These are phyloP conservation scores for Peromyscus nudipes DNA, from an alignment of 2,797 vertebrate species.

Conservation along the genomic window DNA sequence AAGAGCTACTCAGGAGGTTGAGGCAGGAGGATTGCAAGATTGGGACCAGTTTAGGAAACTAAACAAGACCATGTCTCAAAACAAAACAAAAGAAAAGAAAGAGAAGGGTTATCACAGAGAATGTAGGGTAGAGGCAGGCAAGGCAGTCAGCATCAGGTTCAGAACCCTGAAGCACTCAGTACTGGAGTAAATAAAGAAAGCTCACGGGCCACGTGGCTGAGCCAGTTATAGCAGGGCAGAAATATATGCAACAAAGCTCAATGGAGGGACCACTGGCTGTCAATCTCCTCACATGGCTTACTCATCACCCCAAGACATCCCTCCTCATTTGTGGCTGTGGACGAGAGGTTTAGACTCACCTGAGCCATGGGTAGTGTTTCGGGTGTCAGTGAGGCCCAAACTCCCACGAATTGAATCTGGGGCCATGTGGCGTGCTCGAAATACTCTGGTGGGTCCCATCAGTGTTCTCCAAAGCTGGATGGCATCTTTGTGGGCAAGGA, in stretches of 20 bases:
- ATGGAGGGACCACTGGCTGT: not conserved
- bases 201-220: not conserved
- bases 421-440: slow-evolving; percentile 91
- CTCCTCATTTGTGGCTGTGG: not conserved
- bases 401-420: slow-evolving; percentile 93
- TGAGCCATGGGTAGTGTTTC: slow-evolving; percentile 97
- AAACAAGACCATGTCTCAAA: not conserved
- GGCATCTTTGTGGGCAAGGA: slow-evolving; percentile 95
- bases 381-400: slow-evolving; percentile 96
- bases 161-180: not conserved
- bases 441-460: slow-evolving; percentile 98
- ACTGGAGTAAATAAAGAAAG: fast-evolving
- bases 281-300: not conserved
- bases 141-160: not conserved
- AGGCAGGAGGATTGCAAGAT: not conserved
- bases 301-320: fast-evolving
- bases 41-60: not conserved
- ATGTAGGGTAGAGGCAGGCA: not conserved
- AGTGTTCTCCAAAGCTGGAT: slow-evolving; percentile 93
- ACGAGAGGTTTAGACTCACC: slow-evolving; percentile 86
- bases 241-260: not conserved
- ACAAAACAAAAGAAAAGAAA: not conserved
- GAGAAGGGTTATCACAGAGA: not conserved
- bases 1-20: not conserved
- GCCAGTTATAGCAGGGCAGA: not conserved